phyloP scores from a whole-genome alignment of 2,797 vertebrate species.

The Avahi laniger region DNA sequence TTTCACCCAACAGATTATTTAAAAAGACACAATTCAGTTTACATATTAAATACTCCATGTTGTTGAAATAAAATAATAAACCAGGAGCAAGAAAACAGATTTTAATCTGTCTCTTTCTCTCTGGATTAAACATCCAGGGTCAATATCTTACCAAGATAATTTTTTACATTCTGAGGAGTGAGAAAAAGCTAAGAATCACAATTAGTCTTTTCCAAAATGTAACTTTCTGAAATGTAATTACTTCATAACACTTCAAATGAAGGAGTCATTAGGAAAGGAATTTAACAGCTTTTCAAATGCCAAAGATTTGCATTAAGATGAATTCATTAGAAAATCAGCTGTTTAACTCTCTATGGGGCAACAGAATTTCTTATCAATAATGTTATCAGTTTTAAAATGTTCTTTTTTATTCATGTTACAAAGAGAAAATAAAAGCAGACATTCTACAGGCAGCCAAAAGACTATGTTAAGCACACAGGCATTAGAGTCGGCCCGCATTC shows the following conservation, averaged over 20 bases:
- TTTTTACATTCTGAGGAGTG: not conserved
- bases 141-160: not conserved
- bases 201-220: not conserved
- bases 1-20: not conserved
- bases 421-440: slow-evolving; percentile 23
- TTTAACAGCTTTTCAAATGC: not conserved
- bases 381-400: slow-evolving; percentile 19
- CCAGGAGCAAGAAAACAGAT: not conserved
- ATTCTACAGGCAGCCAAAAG: not conserved
- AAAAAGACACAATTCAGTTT: not conserved
- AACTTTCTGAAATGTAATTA: not conserved
- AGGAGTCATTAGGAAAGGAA: slow-evolving; percentile 8
- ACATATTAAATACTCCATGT: not conserved
- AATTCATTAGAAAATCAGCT: slow-evolving; percentile 57
- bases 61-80: slow-evolving; percentile 25
- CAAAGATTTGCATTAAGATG: slow-evolving; percentile 16
- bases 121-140: not conserved
- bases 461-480: not conserved
- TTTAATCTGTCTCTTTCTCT: not conserved
- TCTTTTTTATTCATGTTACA: slow-evolving; percentile 24
- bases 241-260: slow-evolving; percentile 8
- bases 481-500: not conserved
- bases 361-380: not conserved
- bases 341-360: not conserved
- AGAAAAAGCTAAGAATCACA: slow-evolving; percentile 39